Base-by-base conservation (phyloP, 2,888 invertebrate species). In the Erannis defoliaria region DNA sequence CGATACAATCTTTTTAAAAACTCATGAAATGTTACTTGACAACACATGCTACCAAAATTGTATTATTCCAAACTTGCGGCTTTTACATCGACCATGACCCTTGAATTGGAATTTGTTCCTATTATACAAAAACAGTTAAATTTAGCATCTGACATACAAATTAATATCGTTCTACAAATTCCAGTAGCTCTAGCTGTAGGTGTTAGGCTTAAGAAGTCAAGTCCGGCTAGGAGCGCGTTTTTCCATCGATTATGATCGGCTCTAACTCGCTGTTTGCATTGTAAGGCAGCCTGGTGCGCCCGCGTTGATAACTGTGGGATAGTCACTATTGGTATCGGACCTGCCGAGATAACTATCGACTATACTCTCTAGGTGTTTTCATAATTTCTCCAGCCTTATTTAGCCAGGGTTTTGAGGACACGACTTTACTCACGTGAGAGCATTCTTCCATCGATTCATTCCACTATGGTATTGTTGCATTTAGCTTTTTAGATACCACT, bases 281-380 rank as follows among this genome's bases (percentile, higher is more conserved):
- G 81, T 92, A 92, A 75, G 92, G 91, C 75, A 92, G 84, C 88
- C 81, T 86, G 91, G 71, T 86, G 91, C 71, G 76, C 81, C 73
- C 64, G 80, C 75, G 72, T 79, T 77, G 82, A 90, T 91, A 88
- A 88, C 90, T 92, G 89, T 91, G 91, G 87, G 90, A 90, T 90
- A 87, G 83, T 83, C 80, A 75, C 78, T 83, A 79, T 80, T 82
- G 80, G 78, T 75, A 77, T 80, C 76, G 73, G 73, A 68, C 76
- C 76, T 21, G 14, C 46, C 35, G 71, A 78, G 85, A 88, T 88
- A 85, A 81, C 83, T 85, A 89, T 88, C 85, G 67, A 71, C 53
- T 23, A 19, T 35, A 53, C 49, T 54, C 80, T 84, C 80, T 86
- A 84, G 82, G 80, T 83, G 83, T 86, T 85, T 85, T 85, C 81